Conservation (phyloP, 2,113 vertebrate species). For the Setophaga kirtlandii region DNA sequence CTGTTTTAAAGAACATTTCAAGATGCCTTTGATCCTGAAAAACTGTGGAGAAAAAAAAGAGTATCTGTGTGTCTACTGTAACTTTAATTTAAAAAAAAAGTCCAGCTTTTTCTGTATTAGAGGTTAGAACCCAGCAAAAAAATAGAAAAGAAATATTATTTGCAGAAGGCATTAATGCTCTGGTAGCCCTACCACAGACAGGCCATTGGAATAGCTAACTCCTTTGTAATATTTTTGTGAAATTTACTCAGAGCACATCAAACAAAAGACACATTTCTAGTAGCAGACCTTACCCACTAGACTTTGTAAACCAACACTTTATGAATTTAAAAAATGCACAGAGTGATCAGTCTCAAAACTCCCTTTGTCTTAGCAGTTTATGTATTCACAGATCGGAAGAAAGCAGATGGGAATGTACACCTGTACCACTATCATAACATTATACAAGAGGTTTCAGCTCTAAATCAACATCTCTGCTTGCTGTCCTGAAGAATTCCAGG, state of each 20-base stretch:
- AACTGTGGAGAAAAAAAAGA: not conserved
- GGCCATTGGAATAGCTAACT: not conserved
- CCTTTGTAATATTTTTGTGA: not conserved
- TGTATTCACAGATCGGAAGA: not conserved
- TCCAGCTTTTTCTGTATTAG: not conserved
- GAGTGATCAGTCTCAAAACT: not conserved
- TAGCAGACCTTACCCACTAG: not conserved
- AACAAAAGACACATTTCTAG: not conserved
- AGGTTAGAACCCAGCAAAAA: not conserved
- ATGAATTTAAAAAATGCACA: not conserved
- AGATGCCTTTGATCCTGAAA: not conserved
- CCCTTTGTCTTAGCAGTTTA: not conserved
- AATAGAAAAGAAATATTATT: not conserved
- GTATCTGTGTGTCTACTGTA: not conserved
- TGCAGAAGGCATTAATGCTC: not conserved
- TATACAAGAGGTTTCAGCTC: not conserved
- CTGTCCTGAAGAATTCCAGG: not conserved
- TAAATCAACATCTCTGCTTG: accelerated
- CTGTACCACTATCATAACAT: not conserved
- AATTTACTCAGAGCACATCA: not conserved
- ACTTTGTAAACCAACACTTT: not conserved
- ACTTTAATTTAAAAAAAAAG: not conserved
- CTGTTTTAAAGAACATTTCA: not conserved
- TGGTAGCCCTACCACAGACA: not conserved
- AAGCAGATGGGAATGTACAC: not conserved